Base-by-base conservation (phyloP, 2,113 vertebrate species). In the Thinocorus orbignyianus region DNA sequence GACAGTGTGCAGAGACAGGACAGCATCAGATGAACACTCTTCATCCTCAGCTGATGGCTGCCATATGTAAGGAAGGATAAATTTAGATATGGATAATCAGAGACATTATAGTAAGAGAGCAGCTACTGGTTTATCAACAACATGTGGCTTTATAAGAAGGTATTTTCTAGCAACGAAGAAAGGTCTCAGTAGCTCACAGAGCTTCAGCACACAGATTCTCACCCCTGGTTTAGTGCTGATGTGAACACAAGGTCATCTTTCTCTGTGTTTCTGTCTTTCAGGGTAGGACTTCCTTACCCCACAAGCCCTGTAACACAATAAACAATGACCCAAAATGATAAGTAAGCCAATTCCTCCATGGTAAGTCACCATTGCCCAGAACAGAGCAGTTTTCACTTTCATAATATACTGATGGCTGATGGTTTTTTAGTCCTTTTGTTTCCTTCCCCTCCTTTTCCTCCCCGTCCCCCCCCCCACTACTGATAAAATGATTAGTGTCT, bases 221-320 rank as follows among this genome's bases (percentile, higher is more conserved):
- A 62, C 17, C 48, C 73, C 72, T 33, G 23, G 28, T 44, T 94
- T 8, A 19, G 54, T 55, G 46, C 61, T 92, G 76, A 77, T 0
- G 2, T 94, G 92, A 95, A 95, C 93, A 81, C 39, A 18, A 71
- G 55, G 82, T 94, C 88, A 86, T 68, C 55, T 88, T 83, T 90
- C 92, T 83, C 84, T 68, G 13, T 73, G 51, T 46, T 91, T 68
- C 90, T 94, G 54, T 85, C 79, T 66, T 66, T 77, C 74, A 88
- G 81, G n/a, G 85, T 85, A 94, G 62, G 68, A 58, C 49, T 83
- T 48, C 7, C 64, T 58, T 30, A 58, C 62, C 60, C 37, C 30
- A 74, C 86, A 62, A 94, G 39, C 52, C 55, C 48, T 33, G 30
- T 92, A 86, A 71, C 52, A 64, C 83, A 95, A 93, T 76, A 74